Evolutionary conservation across 2,797 vertebrate species (phyloP), one percentile per base, ranked within the genome.

Genomic region (Eidolon dupreanum): DNA sequence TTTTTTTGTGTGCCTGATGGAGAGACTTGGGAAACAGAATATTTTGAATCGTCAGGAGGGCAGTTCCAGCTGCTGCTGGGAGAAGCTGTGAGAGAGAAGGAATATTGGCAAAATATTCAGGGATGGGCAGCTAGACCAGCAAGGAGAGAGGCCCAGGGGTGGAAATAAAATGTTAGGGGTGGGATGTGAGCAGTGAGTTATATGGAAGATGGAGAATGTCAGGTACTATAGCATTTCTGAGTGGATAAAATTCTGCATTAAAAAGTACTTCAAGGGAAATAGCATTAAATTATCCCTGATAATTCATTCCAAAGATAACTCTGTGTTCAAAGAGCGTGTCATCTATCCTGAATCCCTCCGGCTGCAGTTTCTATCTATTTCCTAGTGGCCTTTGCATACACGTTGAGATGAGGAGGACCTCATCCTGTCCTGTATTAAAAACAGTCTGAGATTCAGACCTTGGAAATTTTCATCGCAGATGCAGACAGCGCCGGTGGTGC

Each of bases 401-500:
- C 24, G 41, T 31, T 89, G 83, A 49, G 59, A 57, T 12, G 28
- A 65, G 36, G 63, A 68, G 66, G 65, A 65, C n/a, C 33, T 38
- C 70, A 51, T 0, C 1, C 15, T 53, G 28, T 61, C 41, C 41
- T 15, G 24, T 33, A 11, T 33, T 61, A 75, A 70, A 93, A 93
- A 22, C 91, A 94, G 0, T 2, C 10, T 70, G 53, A 73, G 96
- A 93, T 84, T 66, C 90, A 94, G 97, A 99, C 99, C 99, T 97
- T 99, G 99, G 96, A 99, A 99, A 96, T 99, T 99, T 97, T 99
- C 99, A 0, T 99, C 99, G 95, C 99, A 99, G 98, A 99, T 99
- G 98, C 99, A 99, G 96, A 99, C 51, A 5, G 99, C 98, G 89
- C 99, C 99, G 0, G 98, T 99, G 0, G 99, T 99, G 92, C 99